phyloP scores from a whole-genome alignment of 2,113 vertebrate genomes.

The human (Homo sapiens) region GRCh38 chr14:46724501-46725000 shows the following conservation, averaged over 20 bases:
- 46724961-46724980: not conserved
- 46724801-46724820: conserved; percentile 64
- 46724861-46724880: conserved; percentile 41
- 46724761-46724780: conserved; percentile 63
- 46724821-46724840: not conserved
- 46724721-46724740: conserved; percentile 51
- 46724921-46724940: not conserved
- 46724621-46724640: conserved; percentile 19
- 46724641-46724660: not conserved
- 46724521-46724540: not conserved
- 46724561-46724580: not conserved
- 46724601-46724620: conserved; percentile 31
- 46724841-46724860: not conserved
- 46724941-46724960: not conserved
- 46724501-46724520: not conserved
- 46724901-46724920: not conserved
- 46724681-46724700: conserved; percentile 33
- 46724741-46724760: conserved; percentile 45
- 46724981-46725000: not conserved
- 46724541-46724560: not conserved
- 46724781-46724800: conserved; percentile 68
- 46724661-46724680: conserved; percentile 37
- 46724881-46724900: conserved; percentile 53
- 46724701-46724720: conserved; percentile 55
- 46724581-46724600: not conserved